Conservation (phyloP, 2,888 invertebrate genomes). For the Branchellion lobata region DNA sequence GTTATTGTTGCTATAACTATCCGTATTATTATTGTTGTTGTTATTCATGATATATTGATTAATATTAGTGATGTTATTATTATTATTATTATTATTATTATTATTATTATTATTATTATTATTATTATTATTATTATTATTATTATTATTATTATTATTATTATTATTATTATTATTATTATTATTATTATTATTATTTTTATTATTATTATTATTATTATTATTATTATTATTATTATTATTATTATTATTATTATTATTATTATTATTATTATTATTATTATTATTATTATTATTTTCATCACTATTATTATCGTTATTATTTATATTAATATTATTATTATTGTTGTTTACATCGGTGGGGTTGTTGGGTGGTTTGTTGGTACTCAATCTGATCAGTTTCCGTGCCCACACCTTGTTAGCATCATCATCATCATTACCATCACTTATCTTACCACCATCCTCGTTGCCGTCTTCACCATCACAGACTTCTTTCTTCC, state of each 20-base stretch:
- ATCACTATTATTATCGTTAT: neutral
- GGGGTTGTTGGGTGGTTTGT: neutral
- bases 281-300: neutral
- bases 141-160: neutral
- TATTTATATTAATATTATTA: neutral
- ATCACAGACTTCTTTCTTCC: neutral
- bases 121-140: neutral
- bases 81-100: conserved; percentile 10
- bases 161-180: too few species aligned
- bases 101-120: conserved; percentile 7
- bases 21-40: neutral
- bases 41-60: too few species aligned
- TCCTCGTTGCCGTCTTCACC: neutral
- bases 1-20: neutral
- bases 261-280: conserved; percentile 10
- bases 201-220: neutral
- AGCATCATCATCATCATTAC: neutral
- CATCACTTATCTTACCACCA: neutral
- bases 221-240: neutral
- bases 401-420: too few species aligned
- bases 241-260: conserved; percentile 11
- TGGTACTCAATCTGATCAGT: too few species aligned
- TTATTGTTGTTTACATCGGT: neutral
- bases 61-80: neutral
- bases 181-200: neutral